Conservation (phyloP, 2,888 invertebrate genomes). For the Erynnis tages region DNA sequence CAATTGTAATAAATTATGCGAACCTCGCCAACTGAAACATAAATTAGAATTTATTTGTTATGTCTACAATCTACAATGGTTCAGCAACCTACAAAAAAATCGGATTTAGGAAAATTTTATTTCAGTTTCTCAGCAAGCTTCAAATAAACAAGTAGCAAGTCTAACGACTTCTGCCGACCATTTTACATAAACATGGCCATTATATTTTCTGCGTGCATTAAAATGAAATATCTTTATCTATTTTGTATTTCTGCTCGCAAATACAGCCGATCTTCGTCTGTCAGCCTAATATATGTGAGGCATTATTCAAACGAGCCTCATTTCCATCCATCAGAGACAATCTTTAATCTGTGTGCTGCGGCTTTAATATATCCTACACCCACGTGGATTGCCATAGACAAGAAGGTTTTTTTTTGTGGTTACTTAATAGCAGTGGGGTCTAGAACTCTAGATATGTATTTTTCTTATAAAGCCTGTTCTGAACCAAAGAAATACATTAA, state of each 20-base stretch:
- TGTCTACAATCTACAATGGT: too few species aligned
- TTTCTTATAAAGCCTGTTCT: too few species aligned
- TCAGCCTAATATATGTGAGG: slow-evolving; percentile 40
- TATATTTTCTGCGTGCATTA: not conserved
- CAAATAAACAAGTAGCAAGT: too few species aligned
- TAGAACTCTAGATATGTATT: not conserved
- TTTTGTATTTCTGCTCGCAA: slow-evolving; percentile 19
- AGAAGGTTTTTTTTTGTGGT: slow-evolving; percentile 2
- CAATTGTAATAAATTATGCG: too few species aligned
- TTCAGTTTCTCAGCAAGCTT: too few species aligned
- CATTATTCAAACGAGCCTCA: slow-evolving; percentile 46
- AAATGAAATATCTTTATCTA: slow-evolving; percentile 10
- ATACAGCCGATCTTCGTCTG: slow-evolving; percentile 27
- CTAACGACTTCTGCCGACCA: too few species aligned
- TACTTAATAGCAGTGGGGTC: not conserved
- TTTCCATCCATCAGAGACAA: slow-evolving; percentile 55
- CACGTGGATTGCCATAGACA: slow-evolving; percentile 18
- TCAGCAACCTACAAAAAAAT: too few species aligned
- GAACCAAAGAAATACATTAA: too few species aligned
- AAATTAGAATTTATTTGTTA: too few species aligned
- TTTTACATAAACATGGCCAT: not conserved
- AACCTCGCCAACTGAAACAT: too few species aligned
- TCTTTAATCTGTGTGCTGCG: slow-evolving; percentile 47
- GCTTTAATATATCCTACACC: slow-evolving; percentile 19
- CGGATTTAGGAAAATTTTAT: too few species aligned